These are phyloP conservation scores for Hucho hucho DNA, from an alignment of 2,113 vertebrate genomes.

Conservation along the genomic window DNA sequence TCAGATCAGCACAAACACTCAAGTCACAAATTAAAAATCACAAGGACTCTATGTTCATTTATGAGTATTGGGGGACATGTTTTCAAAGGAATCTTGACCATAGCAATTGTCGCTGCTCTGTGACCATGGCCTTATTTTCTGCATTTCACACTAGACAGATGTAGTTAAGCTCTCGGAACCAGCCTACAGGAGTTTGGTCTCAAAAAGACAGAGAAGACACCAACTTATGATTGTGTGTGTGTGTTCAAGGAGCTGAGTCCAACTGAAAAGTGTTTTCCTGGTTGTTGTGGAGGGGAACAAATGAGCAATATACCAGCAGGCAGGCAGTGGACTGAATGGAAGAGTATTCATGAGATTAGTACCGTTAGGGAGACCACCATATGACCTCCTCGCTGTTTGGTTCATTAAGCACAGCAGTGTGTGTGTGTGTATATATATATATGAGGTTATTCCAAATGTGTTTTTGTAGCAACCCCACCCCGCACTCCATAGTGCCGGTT, in stretches of 20 bases:
- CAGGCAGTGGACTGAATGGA: slow-evolving; percentile 47
- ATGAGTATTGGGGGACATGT: background rate
- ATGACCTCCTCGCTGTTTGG: slow-evolving; percentile 57
- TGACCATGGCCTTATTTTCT: background rate
- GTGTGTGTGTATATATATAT: slow-evolving; percentile 13
- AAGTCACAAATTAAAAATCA: background rate
- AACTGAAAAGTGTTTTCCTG: slow-evolving; percentile 43
- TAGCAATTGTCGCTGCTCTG: background rate
- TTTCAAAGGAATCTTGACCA: background rate
- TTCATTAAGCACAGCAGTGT: slow-evolving; percentile 50
- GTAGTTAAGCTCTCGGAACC: slow-evolving; percentile 7
- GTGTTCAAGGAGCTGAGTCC: slow-evolving; percentile 46
- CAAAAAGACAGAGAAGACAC: slow-evolving; percentile 18
- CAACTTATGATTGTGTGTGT: slow-evolving; percentile 29
- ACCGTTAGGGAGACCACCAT: slow-evolving; percentile 49
- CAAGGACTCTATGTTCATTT: background rate
- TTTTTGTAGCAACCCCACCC: slow-evolving; percentile 37
- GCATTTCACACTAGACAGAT: slow-evolving; percentile 16
- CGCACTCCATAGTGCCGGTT: slow-evolving; percentile 4
- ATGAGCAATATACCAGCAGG: slow-evolving; percentile 49
- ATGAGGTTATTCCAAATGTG: slow-evolving; percentile 27
- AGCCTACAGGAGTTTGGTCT: background rate
- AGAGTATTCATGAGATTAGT: slow-evolving; percentile 58
- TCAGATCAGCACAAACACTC: background rate
- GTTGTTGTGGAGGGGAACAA: slow-evolving; percentile 65